Evolutionary conservation across 2,888 invertebrate species (phyloP).

Genomic region (Norana najaformis): DNA sequence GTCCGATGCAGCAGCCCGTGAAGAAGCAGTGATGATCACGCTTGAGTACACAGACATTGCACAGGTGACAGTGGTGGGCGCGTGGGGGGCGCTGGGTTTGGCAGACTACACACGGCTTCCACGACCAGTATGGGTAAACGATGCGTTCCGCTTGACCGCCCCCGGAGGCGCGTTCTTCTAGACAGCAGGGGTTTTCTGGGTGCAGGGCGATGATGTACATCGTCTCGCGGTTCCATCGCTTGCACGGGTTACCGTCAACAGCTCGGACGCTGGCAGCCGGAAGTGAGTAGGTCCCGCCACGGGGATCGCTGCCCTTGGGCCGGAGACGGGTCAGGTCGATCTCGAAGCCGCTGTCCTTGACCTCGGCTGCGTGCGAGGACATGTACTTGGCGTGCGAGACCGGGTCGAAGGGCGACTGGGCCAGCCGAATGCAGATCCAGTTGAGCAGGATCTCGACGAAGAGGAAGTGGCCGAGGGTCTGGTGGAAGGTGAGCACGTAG

Average conservation of each 20-base stretch:
- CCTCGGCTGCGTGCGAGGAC: slow-evolving; percentile 34
- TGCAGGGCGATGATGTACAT: slow-evolving; percentile 37
- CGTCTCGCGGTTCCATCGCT: slow-evolving; percentile 34
- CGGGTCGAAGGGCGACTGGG: slow-evolving; percentile 48
- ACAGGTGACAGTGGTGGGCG: slow-evolving; percentile 58
- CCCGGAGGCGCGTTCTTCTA: neutral
- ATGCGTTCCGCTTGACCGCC: slow-evolving; percentile 31
- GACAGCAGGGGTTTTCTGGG: neutral
- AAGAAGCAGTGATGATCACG: slow-evolving; percentile 60
- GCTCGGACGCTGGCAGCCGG: slow-evolving; percentile 30
- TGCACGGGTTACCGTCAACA: slow-evolving; percentile 26
- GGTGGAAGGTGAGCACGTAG: slow-evolving; percentile 36
- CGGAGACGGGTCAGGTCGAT: slow-evolving; percentile 43
- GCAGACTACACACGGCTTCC: slow-evolving; percentile 56
- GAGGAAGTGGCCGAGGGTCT: slow-evolving; percentile 47
- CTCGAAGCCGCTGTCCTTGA: slow-evolving; percentile 40
- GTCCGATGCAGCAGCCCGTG: slow-evolving; percentile 55
- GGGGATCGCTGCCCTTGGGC: neutral
- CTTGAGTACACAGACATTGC: slow-evolving; percentile 55
- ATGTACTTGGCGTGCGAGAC: slow-evolving; percentile 43
- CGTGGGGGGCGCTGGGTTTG: slow-evolving; percentile 53
- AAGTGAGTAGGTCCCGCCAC: slow-evolving; percentile 28
- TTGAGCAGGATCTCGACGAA: slow-evolving; percentile 50
- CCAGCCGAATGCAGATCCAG: slow-evolving; percentile 53
- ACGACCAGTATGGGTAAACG: slow-evolving; percentile 57